Conservation (phyloP, 2,113 vertebrate species). For the Colossoma macropomum region DNA sequence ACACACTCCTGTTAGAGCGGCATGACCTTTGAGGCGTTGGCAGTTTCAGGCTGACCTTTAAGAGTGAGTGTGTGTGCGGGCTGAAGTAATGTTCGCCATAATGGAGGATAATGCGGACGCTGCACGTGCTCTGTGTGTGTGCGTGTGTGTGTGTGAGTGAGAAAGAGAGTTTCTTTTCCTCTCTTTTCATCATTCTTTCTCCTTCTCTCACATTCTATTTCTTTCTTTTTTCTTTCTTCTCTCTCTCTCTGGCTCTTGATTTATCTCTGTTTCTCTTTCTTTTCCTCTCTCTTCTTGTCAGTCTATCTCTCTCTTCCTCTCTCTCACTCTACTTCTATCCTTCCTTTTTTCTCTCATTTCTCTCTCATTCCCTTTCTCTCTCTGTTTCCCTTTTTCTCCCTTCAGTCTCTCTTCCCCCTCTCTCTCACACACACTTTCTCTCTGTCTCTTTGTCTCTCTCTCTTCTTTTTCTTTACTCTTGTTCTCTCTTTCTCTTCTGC, state of each 20-base stretch:
- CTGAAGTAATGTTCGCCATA: constrained; percentile 38
- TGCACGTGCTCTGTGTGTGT: constrained; percentile 4
- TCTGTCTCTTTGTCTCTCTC: constrained; percentile 47
- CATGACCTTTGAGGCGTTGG: constrained; percentile 75
- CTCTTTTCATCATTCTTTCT: constrained; percentile 14
- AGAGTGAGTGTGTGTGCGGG: constrained; percentile 49
- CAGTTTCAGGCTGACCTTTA: constrained; percentile 74
- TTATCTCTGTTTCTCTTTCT: constrained; percentile 40
- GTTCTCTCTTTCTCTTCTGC: background rate
- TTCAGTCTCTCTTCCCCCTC: background rate
- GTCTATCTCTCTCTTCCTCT: background rate
- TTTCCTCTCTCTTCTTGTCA: background rate
- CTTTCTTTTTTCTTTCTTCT: background rate
- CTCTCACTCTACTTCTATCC: background rate
- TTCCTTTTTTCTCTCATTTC: background rate
- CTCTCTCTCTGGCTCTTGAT: background rate
- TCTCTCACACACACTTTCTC: no score
- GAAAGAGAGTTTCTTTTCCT: background rate
- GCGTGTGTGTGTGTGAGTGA: background rate
- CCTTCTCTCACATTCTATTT: constrained; percentile 34
- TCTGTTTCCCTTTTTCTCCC: constrained; percentile 38
- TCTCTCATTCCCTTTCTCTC: background rate
- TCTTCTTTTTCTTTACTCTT: background rate
- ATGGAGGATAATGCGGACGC: constrained; percentile 46
- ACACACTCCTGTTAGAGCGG: constrained; percentile 65